Percentiles rank a stretch among this genome's conserved stretches.
phyloP scores from a whole-genome alignment of 2,113 vertebrate species.

The Gnathonemus echidnorhynchus region DNA sequence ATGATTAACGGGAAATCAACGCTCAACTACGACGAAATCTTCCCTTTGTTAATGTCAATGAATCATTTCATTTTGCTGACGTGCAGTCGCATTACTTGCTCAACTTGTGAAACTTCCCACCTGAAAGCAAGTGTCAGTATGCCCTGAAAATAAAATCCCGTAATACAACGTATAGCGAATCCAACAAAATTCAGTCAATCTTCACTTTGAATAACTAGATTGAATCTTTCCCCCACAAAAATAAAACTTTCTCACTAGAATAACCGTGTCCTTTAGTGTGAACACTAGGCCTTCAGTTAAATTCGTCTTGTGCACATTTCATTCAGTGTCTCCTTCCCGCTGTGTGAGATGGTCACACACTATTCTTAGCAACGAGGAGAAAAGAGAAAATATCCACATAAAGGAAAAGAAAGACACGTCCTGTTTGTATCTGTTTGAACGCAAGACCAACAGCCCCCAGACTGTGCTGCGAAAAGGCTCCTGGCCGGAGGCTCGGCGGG shows the following conservation, averaged over 20 bases:
- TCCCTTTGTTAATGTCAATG: not conserved
- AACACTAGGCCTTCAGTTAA: not conserved
- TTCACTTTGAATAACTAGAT: not conserved
- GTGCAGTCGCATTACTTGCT: not conserved
- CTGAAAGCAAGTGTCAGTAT: not conserved
- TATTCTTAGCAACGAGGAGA: slow-evolving; percentile 8
- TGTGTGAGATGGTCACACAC: slow-evolving; percentile 26
- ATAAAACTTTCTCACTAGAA: not conserved
- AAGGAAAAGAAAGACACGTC: not conserved
- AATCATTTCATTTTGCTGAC: not conserved
- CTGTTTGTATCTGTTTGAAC: slow-evolving; percentile 41
- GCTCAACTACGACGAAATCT: not conserved
- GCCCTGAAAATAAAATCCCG: not conserved
- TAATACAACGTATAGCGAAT: not conserved
- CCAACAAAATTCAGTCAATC: not conserved
- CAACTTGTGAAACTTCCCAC: not conserved
- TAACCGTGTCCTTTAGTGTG: not conserved
- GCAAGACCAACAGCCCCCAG: slow-evolving; percentile 31
- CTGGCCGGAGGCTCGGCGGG: slow-evolving; percentile 36
- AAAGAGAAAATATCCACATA: slow-evolving; percentile 17
- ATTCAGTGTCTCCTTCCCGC: slow-evolving; percentile 6
- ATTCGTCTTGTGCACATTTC: not conserved
- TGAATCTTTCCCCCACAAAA: not conserved
- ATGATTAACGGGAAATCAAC: not conserved
- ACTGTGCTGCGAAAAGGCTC: slow-evolving; percentile 44